Evolutionary conservation across 2,888 invertebrate genomes (phyloP), one percentile per base, ranked within the genome.

Genomic region (Pharmacophagus antenor): DNA sequence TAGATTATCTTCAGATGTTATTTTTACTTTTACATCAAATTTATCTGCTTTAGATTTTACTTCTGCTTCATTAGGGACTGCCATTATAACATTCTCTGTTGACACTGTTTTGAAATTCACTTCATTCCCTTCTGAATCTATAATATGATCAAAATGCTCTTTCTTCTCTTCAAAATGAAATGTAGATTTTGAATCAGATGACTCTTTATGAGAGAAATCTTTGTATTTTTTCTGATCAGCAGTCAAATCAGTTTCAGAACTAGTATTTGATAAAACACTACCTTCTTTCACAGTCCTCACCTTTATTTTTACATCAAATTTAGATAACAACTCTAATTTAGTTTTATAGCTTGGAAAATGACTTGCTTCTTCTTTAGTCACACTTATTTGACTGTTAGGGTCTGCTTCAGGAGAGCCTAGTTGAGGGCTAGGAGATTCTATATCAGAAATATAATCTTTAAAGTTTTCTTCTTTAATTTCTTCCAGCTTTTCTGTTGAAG

Each of bases 301-400:
- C 81, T 91, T 92, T 31, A 92, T 92, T 70, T 85, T 84, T 0
- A 92, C 91, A 74, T 92, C 92, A 74, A 92, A 92, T 67, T 92
- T 91, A 1, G 92, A 92, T 37, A 91, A 69, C 21, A 92, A 71
- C 70, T 91, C 91, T 55, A 91, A 70, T 72, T 86, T 90, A 2
- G 90, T 90, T 75, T 86, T 86, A 62, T 80, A 91, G 69, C 77
- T 82, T 57, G 82, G 75, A 37, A 74, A 69, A 56, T 71, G 54
- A 25, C 69, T 67, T 50, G 68, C 53, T 37, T 74, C 70, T 65
- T 74, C 70, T 64, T 79, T 74, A 47, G 73, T 62, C 62, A 74
- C 80, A 51, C 74, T 65, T 41, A 77, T 59, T 66, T 80, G 73
- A 62, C 82, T 83, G n/a, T 69, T 61, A 27, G 63, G 58, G 37